Evolutionary conservation across 2,113 vertebrate genomes (phyloP).

Genomic region (Mormyrus iriodes): DNA sequence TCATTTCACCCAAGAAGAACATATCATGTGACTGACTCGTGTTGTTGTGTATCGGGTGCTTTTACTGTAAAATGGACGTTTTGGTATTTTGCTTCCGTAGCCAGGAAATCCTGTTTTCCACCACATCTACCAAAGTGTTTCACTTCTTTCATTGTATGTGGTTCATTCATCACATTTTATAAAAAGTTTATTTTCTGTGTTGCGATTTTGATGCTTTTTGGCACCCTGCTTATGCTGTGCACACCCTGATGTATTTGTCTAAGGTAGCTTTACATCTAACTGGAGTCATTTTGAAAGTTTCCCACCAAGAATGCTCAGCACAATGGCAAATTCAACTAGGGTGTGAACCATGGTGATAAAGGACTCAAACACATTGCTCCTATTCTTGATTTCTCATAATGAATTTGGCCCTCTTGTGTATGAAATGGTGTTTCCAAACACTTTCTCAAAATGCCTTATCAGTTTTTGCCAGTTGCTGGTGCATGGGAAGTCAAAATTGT

Average conservation of each 20-base stretch:
- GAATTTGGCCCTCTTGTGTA: neutral
- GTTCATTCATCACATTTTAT: neutral
- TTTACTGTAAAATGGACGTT: neutral
- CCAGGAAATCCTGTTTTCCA: neutral
- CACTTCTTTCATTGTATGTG: neutral
- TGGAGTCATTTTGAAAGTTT: neutral
- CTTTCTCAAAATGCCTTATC: neutral
- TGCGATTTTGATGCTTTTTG: neutral
- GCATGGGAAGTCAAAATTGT: neutral
- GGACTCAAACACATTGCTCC: neutral
- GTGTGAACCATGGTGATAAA: neutral
- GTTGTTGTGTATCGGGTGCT: too few relatives aligned
- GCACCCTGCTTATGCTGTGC: too few relatives aligned
- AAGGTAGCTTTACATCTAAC: neutral
- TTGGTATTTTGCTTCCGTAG: neutral
- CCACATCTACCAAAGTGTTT: neutral
- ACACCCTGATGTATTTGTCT: neutral
- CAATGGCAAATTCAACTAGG: neutral
- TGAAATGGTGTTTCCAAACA: neutral
- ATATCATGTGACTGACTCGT: neutral
- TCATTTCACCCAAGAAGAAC: neutral
- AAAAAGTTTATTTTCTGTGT: neutral
- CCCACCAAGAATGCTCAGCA: neutral
- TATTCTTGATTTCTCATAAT: neutral
- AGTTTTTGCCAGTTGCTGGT: neutral